Evolutionary conservation across 2,797 vertebrate species (phyloP).

Genomic region (Muscicapa striata): DNA sequence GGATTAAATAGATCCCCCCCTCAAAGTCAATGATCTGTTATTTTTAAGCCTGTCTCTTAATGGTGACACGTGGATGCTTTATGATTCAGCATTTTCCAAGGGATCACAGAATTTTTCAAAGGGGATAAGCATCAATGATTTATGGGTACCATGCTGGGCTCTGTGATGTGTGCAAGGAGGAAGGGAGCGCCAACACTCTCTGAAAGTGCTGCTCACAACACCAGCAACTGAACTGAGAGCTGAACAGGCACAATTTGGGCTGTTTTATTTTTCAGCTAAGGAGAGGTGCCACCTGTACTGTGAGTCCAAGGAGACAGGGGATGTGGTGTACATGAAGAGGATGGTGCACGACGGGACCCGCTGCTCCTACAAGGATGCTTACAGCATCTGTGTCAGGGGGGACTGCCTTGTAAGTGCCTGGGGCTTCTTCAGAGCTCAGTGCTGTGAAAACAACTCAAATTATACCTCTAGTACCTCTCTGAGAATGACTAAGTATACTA

Average conservation of each 20-base stretch:
- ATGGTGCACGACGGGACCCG: constrained; percentile 90
- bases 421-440: background rate
- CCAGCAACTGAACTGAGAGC: background rate
- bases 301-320: constrained; percentile 88
- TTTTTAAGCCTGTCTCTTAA: background rate
- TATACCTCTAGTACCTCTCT: background rate
- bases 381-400: constrained; percentile 92
- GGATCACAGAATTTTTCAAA: background rate
- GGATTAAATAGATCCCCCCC: background rate
- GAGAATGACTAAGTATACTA: background rate
- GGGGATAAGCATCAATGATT: background rate
- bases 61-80: background rate
- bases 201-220: background rate
- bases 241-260: background rate
- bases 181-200: background rate
- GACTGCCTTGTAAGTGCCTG: constrained; percentile 88
- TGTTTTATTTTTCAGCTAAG: constrained; percentile 80
- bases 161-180: background rate
- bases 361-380: constrained; percentile 95
- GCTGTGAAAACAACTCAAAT: background rate
- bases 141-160: background rate
- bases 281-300: constrained; percentile 95
- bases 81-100: background rate
- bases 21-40: background rate
- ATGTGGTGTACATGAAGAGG: constrained; percentile 89